These are phyloP conservation scores for Cheilosia vulpina DNA, from an alignment of 2,888 invertebrate genomes.

Conservation along the genomic window DNA sequence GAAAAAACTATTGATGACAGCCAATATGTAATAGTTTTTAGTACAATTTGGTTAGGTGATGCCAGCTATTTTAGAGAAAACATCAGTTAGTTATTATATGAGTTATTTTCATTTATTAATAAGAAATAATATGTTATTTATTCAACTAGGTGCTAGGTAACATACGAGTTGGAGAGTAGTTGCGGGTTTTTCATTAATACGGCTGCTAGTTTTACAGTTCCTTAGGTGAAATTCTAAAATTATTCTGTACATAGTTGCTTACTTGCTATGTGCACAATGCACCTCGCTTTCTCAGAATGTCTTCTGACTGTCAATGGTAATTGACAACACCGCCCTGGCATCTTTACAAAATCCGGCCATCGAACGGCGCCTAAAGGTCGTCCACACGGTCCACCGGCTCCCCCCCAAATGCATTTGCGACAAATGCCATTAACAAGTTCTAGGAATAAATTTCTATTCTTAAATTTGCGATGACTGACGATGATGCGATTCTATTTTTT, in stretches of 20 bases:
- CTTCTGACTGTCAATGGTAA: slow-evolving; percentile 35
- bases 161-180: too few relatives aligned
- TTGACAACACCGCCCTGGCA: slow-evolving; percentile 30
- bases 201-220: too few relatives aligned
- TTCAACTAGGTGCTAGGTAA: too few relatives aligned
- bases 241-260: not conserved
- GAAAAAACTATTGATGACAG: too few relatives aligned
- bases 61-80: too few relatives aligned
- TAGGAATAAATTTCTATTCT: slow-evolving; percentile 60
- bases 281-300: not conserved
- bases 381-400: slow-evolving; percentile 23
- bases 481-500: slow-evolving; percentile 53
- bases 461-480: slow-evolving; percentile 52
- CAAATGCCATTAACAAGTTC: slow-evolving; percentile 62
- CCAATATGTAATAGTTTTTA: too few relatives aligned
- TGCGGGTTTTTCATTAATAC: too few relatives aligned
- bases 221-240: not conserved
- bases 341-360: slow-evolving; percentile 5
- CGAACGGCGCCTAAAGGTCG: slow-evolving; percentile 53
- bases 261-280: not conserved
- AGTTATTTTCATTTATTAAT: too few relatives aligned
- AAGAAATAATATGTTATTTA: too few relatives aligned
- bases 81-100: too few relatives aligned
- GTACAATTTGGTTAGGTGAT: too few relatives aligned
- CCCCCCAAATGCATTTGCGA: slow-evolving; percentile 34